These are phyloP conservation scores for Rutilus rutilus DNA, from an alignment of 2,113 vertebrate species.

Conservation along the genomic window DNA sequence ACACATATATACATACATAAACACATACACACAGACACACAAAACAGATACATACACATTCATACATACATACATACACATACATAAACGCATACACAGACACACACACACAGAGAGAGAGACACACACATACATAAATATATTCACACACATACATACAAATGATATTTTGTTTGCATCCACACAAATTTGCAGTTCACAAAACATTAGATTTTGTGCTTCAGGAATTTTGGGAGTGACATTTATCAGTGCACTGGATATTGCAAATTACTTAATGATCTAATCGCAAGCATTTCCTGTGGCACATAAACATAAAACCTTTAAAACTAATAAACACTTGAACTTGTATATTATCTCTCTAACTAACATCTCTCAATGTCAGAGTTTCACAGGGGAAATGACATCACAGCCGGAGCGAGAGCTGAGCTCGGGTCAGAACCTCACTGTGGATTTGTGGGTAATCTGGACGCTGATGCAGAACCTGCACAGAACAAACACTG, in stretches of 20 bases:
- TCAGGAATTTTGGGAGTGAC: background rate
- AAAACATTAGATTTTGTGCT: background rate
- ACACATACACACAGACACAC: too few species aligned
- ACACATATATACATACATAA: too few species aligned
- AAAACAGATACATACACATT: too few species aligned
- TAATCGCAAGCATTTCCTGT: background rate
- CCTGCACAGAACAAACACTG: slow-evolving; percentile 54
- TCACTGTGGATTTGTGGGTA: slow-evolving; percentile 76
- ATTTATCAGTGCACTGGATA: background rate
- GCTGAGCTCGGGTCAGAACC: slow-evolving; percentile 73
- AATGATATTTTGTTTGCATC: too few species aligned
- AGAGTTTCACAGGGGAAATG: too few species aligned
- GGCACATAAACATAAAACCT: background rate
- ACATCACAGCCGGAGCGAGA: slow-evolving; percentile 66
- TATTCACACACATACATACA: too few species aligned
- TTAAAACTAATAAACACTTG: background rate
- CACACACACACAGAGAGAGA: too few species aligned
- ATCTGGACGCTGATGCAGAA: slow-evolving; percentile 71
- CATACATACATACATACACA: too few species aligned
- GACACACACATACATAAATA: too few species aligned
- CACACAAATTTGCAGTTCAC: background rate
- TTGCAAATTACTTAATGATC: background rate
- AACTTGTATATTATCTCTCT: background rate
- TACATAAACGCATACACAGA: too few species aligned
- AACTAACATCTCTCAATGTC: background rate